Evolutionary conservation across 2,113 vertebrate genomes (phyloP).

Genomic region (Zosterops pallidus): DNA sequence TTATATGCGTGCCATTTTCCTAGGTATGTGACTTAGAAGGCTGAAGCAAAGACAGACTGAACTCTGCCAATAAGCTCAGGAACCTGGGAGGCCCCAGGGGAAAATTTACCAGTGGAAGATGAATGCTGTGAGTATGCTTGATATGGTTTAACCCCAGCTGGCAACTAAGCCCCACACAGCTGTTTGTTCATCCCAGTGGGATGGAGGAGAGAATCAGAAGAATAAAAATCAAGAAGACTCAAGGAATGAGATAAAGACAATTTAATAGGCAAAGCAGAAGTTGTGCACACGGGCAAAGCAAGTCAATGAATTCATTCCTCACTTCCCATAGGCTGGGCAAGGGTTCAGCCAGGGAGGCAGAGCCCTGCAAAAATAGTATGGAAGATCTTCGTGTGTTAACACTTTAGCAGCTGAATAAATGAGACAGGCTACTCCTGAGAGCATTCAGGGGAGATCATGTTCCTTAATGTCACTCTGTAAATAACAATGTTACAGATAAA

Average conservation of each 20-base stretch:
- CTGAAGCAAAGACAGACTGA: neutral
- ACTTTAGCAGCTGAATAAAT: neutral
- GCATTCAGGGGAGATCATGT: neutral
- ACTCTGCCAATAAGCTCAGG: neutral
- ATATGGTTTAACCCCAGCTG: neutral
- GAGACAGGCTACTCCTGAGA: neutral
- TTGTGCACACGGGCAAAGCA: neutral
- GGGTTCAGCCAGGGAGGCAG: neutral
- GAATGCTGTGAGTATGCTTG: neutral
- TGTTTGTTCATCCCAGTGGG: neutral
- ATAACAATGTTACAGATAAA: neutral
- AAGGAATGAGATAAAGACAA: neutral
- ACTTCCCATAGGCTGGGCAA: neutral
- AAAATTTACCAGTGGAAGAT: neutral
- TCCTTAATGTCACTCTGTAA: neutral
- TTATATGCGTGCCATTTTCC: neutral
- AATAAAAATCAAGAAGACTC: neutral
- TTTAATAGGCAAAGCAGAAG: neutral
- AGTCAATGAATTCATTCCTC: neutral
- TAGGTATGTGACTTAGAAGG: neutral
- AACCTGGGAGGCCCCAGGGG: neutral
- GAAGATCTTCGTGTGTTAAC: neutral
- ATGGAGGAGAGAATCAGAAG: neutral
- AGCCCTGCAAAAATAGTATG: neutral
- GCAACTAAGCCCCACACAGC: neutral